Evolutionary conservation across 1,140 invertebrate species (phyloP).

Genomic region (Pseudomyrmex sp.): DNA sequence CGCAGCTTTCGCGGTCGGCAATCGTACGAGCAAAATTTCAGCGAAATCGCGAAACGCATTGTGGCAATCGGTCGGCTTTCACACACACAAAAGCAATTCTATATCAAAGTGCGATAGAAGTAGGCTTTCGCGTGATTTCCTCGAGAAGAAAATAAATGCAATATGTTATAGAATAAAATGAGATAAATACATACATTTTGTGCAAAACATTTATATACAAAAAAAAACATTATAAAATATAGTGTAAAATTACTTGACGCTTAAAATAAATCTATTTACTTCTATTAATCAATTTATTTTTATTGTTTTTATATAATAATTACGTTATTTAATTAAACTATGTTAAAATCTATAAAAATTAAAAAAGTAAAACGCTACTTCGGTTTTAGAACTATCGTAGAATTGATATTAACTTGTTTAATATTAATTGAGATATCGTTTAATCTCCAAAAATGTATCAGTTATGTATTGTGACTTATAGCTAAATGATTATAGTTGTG

Average conservation of each 20-base stretch:
- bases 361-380: background rate
- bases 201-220: conserved; percentile 7
- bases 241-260: conserved; percentile 1
- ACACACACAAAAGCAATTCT: conserved; percentile 3
- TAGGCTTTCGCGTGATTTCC: background rate
- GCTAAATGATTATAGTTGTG: background rate
- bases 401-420: conserved; percentile 14
- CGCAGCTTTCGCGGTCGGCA: conserved; percentile 19
- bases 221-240: background rate
- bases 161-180: background rate
- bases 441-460: background rate
- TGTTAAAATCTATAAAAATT: background rate
- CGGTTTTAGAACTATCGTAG: conserved; percentile 9
- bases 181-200: background rate
- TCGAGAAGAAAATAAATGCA: conserved; percentile 9
- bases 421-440: background rate
- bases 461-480: background rate
- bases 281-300: conserved; percentile 9
- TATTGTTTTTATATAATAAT: too few relatives aligned
- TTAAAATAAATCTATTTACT: background rate
- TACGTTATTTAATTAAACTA: background rate
- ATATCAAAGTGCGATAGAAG: conserved; percentile 9
- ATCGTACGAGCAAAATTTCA: conserved; percentile 8
- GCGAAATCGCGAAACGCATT: conserved; percentile 23
- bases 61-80: conserved; percentile 9